Percentiles rank a stretch among this genome's conserved stretches.
Conservation (phyloP, 2,113 vertebrate genomes). For the Eurypyga helias region DNA sequence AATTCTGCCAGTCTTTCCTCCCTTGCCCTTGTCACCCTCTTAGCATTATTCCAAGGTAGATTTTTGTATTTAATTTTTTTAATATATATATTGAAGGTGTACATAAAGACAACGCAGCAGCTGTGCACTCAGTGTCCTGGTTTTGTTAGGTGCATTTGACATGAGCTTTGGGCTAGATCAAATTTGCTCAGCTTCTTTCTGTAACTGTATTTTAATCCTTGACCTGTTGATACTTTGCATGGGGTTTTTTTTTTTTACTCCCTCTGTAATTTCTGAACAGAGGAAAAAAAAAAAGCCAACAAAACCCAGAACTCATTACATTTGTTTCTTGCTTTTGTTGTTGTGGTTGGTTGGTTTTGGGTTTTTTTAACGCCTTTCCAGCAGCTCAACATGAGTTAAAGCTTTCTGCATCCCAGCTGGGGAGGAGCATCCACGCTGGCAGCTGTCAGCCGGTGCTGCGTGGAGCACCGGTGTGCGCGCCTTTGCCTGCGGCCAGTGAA, state of each 20-base stretch:
- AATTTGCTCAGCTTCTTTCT: conserved; percentile 10
- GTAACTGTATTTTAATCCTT: not conserved
- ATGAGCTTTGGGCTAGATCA: conserved; percentile 66
- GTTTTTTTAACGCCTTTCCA: not conserved
- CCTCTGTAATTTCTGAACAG: not conserved
- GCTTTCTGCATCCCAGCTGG: not conserved
- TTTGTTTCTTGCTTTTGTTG: not conserved
- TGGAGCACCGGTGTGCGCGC: not conserved
- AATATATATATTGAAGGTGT: not conserved
- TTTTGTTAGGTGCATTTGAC: conserved; percentile 6
- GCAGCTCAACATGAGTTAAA: not conserved
- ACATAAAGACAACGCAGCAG: conserved; percentile 2
- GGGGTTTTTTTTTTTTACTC: not conserved
- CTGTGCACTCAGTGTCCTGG: not conserved
- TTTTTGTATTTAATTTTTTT: conserved; percentile 26
- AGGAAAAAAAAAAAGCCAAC: not conserved
- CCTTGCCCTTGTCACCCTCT: conserved; percentile 23
- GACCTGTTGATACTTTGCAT: not conserved
- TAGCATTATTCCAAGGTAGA: conserved; percentile 33
- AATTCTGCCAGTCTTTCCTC: not conserved
- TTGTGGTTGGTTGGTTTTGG: not conserved
- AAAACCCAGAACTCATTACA: not conserved
- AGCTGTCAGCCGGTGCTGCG: not conserved
- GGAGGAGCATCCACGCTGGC: not conserved
- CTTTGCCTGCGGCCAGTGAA: rapidly evolving